Base-by-base conservation (phyloP, 2,888 invertebrate species). In the Leptinotarsa peninsularis region DNA sequence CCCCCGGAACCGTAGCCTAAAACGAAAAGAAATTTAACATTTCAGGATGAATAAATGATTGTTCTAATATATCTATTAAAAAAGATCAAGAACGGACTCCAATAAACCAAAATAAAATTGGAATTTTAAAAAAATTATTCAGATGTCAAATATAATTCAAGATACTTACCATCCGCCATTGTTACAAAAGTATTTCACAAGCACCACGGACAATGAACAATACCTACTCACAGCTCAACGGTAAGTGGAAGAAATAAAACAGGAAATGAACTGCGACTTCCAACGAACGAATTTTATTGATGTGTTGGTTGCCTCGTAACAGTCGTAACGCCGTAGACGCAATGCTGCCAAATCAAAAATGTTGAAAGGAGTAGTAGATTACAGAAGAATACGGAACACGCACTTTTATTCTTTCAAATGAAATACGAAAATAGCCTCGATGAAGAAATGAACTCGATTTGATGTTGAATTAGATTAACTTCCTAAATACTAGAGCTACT, bases 91-190 rank as follows among this genome's bases (percentile, higher is more conserved):
- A 60, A 60, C 13, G 0, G 60, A 7, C 17, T 17, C 15, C 5
- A 60, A 60, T 60, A 4, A 66, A 66, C 49, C 15, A 4, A 72
- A 4, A 52, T 49, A n/a, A 14, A 23, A 14, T 27, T 60, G 15
- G 23, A 60, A 60, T 27, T 60, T n/a, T 2, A 17, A 21, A 23
- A 60, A 60, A 60, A 23, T 4, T 4, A 60, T 0, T 23, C 15
- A 17, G 60, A 60, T 60, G 23, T 15, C 21, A 60, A 23, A 27
- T 13, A 60, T 60, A 60, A 60, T 23, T 27, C 4, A 27, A 17
- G 23, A 60, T 23, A 77, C 77, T 77, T 73, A 77, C 77, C 73
- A 54, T 77, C 77, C 63, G 73, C 77, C 77, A 77, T 77, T 67
- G 27, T 66, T 43, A 43, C 43, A 43, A 43, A 43, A 43, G 43